A percentile compares a stretch with the other conserved stretches of the same genome.
Conservation (phyloP, 2,113 vertebrate species). For the Caretta caretta region DNA sequence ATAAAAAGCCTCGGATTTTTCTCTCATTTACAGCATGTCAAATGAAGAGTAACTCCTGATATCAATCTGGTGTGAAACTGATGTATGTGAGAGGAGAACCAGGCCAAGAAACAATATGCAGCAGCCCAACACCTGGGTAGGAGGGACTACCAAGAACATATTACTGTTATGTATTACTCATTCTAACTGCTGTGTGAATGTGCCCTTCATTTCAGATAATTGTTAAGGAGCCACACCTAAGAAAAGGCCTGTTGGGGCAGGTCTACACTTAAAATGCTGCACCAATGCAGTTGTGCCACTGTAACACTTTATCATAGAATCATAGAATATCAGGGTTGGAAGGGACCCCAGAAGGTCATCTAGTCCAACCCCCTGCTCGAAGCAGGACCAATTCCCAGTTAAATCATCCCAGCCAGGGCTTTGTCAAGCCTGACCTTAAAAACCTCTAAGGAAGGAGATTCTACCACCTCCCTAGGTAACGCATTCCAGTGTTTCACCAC, state of each 20-base stretch:
- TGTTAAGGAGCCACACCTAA: not conserved
- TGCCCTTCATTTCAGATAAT: not conserved
- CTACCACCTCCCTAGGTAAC: too few species aligned
- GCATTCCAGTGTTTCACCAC: too few species aligned
- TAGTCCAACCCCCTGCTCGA: too few species aligned
- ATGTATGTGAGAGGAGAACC: not conserved
- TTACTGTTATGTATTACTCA: rapidly evolving
- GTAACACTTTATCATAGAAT: too few species aligned
- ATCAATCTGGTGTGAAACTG: not conserved
- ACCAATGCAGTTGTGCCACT: not conserved
- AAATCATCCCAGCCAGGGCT: too few species aligned
- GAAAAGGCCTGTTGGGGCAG: not conserved
- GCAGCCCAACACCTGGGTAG: not conserved
- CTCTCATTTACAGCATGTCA: not conserved
- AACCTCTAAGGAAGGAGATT: too few species aligned
- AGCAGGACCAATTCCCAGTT: too few species aligned
- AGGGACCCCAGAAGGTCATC: too few species aligned
- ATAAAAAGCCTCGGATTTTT: not conserved
- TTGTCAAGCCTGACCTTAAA: too few species aligned
- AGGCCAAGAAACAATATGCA: not conserved
- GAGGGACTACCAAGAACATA: rapidly evolving
- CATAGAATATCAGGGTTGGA: too few species aligned
- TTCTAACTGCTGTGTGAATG: not conserved
- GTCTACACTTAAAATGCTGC: not conserved
- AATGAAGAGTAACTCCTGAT: not conserved